These are phyloP conservation scores for Lissocephala sabroskyi DNA, from an alignment of 2,888 invertebrate species.

Conservation along the genomic window DNA sequence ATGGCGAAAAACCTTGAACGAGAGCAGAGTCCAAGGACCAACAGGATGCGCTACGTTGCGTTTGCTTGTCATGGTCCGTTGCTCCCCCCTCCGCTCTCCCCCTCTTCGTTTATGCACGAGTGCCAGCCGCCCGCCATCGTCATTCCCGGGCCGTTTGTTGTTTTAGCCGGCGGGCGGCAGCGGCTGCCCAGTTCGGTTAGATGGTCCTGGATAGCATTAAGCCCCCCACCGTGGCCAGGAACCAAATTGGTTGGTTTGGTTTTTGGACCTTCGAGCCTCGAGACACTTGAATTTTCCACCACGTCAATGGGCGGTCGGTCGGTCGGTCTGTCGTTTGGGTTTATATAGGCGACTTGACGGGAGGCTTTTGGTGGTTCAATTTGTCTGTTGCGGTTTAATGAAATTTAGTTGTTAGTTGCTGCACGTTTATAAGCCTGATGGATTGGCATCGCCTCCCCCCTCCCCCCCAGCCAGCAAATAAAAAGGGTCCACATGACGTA, in stretches of 20 bases:
- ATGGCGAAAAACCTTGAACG: not conserved
- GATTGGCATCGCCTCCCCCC: conserved; percentile 20
- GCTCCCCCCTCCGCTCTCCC: conserved; percentile 20
- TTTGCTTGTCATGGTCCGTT: conserved; percentile 61
- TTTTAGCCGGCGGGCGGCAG: not conserved
- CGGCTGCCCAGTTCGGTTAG: too few relatives aligned
- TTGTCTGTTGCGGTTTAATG: conserved; percentile 59
- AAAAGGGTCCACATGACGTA: conserved; percentile 25
- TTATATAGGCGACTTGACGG: conserved; percentile 2
- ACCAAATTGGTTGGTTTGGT: conserved; percentile 43
- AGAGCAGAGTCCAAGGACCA: not conserved
- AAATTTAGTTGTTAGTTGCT: conserved; percentile 63
- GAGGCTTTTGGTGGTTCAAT: conserved; percentile 52
- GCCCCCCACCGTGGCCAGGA: conserved; percentile 15
- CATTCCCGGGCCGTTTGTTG: not conserved
- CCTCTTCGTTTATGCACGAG: conserved; percentile 52
- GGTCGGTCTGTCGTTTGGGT: conserved; percentile 12
- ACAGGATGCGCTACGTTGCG: conserved; percentile 63
- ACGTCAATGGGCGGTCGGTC: conserved; percentile 20
- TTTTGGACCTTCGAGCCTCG: too few relatives aligned
- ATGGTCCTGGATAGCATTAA: conserved; percentile 18
- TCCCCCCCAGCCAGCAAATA: not conserved
- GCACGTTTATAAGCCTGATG: conserved; percentile 48
- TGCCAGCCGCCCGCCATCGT: conserved; percentile 24
- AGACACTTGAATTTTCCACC: conserved; percentile 56